Evolutionary conservation across 2,797 vertebrate species (phyloP), one percentile per base, ranked within the genome.

Genomic region (Dermochelys coriacea): DNA sequence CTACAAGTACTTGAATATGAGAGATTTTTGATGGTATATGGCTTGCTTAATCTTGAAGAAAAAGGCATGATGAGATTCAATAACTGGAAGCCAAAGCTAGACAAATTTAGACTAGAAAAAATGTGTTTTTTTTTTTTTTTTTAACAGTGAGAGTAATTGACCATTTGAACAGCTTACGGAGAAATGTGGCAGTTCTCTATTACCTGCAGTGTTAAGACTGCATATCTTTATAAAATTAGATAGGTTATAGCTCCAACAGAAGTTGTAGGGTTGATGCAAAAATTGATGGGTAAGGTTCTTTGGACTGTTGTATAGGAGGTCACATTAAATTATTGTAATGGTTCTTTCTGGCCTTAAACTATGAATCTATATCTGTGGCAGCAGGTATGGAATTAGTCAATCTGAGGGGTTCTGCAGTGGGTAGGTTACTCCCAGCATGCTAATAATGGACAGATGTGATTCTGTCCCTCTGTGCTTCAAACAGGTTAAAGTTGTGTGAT

Each of bases 31-130:
- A 29, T 57, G 57, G 55, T 57, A 29, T 57, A 57, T 57, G 55
- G 55, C 18, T 57, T 57, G 55, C 55, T 57, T 57, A 29, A 12
- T 57, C 55, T 29, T 57, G 27, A 57, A 61, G 57, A 61, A 68
- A 68, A 68, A 37, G 16, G 18, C n/a, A 68, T 68, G 37, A 68
- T 37, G n/a, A 68, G 64, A 68, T 37, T 27, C 55, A 21, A 34
- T 16, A n/a, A 0, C 84, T 90, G 84, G 3, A 29, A 45, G 29
- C 19, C 29, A 29, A 0, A 71, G 5, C 61, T 37, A 8, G 0
- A 14, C 51, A 47, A 87, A 57, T 57, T 84, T 79, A 57, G 55
- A n/a, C 71, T 49, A n/a, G 12, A 6, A n/a, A 0, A 8, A 10
- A n/a, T 11, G 34, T 5, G 55, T n/a, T n/a, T n/a, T n/a, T n/a